Evolutionary conservation across 2,113 vertebrate species (phyloP).

Genomic region (Trochalopteron elliotii): DNA sequence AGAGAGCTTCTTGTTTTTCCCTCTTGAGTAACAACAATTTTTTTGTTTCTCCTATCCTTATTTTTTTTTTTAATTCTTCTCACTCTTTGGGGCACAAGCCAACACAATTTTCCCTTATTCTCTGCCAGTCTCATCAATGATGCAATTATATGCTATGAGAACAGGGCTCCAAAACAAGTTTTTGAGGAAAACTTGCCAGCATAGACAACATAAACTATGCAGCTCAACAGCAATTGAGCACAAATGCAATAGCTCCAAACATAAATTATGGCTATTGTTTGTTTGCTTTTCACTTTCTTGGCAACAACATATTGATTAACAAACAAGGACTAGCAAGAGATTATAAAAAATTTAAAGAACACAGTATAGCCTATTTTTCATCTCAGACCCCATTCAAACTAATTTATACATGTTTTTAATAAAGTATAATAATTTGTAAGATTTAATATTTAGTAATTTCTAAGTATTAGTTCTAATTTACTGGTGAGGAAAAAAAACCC

Average conservation of each 20-base stretch:
- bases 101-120: background rate
- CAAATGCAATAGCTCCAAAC: background rate
- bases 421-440: background rate
- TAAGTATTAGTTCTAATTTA: background rate
- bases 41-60: background rate
- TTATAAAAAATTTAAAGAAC: background rate
- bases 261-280: slow-evolving; percentile 38
- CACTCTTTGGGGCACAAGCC: background rate
- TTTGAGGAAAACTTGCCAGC: slow-evolving; percentile 26
- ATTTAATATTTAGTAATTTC: background rate
- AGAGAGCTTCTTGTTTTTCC: background rate
- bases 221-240: background rate
- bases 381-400: background rate
- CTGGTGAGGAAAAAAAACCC: background rate
- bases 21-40: background rate
- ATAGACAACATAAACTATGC: background rate
- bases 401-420: background rate
- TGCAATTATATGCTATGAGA: background rate
- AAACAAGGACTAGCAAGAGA: background rate
- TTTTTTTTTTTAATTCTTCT: background rate
- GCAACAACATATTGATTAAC: background rate
- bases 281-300: slow-evolving; percentile 12
- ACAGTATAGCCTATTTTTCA: background rate
- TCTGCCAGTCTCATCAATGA: slow-evolving; percentile 48
- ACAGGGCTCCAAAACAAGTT: background rate